Conservation (phyloP, 1,140 invertebrate species). For the Cotesia glomerata region DNA sequence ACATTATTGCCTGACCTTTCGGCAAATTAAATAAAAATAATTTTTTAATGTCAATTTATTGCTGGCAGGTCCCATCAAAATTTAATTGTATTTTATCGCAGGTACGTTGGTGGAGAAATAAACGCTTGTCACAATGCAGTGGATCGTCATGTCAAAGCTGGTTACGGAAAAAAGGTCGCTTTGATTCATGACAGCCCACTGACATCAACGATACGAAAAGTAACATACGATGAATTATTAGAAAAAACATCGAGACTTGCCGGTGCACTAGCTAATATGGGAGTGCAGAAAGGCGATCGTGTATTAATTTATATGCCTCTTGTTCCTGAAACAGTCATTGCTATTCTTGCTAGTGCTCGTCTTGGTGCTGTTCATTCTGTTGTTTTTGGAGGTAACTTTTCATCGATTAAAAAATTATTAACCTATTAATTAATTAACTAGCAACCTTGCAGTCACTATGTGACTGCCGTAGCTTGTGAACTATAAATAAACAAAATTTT, state of each 20-base stretch:
- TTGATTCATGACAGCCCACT: constrained; percentile 91
- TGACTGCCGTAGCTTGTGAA: too few relatives aligned
- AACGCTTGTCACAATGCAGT: constrained; percentile 94
- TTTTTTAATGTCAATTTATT: background rate
- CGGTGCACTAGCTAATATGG: constrained; percentile 74
- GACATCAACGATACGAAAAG: constrained; percentile 74
- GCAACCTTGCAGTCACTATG: too few relatives aligned
- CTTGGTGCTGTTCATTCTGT: constrained; percentile 87
- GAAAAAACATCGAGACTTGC: constrained; percentile 80
- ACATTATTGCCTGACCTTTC: background rate
- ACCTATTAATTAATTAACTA: too few relatives aligned
- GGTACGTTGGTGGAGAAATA: constrained; percentile 88
- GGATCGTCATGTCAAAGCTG: constrained; percentile 84
- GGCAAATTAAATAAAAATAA: background rate
- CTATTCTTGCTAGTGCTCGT: constrained; percentile 83
- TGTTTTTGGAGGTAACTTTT: constrained; percentile 79
- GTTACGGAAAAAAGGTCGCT: constrained; percentile 78
- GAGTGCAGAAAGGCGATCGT: constrained; percentile 77
- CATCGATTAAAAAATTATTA: too few relatives aligned
- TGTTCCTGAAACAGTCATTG: constrained; percentile 84
- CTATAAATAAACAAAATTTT: too few relatives aligned
- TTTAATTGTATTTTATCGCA: constrained; percentile 44
- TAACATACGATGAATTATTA: constrained; percentile 82
- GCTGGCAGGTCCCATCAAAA: background rate
- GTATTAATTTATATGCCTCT: constrained; percentile 93